phyloP scores from a whole-genome alignment of 1,140 invertebrate genomes.

The Neodiprion fabricii region DNA sequence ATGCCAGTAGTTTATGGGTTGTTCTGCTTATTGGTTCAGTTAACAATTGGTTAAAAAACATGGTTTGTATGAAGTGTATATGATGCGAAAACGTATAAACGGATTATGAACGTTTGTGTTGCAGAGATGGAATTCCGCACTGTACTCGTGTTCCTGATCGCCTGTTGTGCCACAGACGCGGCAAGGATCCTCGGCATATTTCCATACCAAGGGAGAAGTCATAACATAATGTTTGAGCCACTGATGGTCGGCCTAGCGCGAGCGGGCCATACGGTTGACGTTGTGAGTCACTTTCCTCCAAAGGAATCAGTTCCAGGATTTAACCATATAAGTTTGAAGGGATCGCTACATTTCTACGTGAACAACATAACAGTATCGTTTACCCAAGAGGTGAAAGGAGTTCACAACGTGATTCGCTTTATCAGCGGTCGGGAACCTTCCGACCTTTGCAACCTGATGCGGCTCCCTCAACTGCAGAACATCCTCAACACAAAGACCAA shows the following conservation, averaged over 20 bases:
- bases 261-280: constrained; percentile 60
- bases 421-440: background rate
- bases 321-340: constrained; percentile 28
- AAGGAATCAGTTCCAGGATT: constrained; percentile 47
- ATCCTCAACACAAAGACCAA: background rate
- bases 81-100: too few species aligned
- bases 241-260: constrained; percentile 55
- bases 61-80: too few species aligned
- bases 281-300: constrained; percentile 41
- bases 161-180: background rate
- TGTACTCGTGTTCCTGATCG: background rate
- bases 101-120: too few species aligned
- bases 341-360: background rate
- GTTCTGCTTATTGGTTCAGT: too few species aligned
- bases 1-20: too few species aligned
- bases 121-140: background rate
- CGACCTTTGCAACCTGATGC: constrained; percentile 4
- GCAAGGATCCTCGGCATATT: constrained; percentile 57
- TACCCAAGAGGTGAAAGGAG: background rate
- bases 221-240: constrained; percentile 58
- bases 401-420: background rate
- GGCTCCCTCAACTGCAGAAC: background rate
- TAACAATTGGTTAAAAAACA: too few species aligned
- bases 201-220: constrained; percentile 56
- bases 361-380: background rate